These are phyloP conservation scores for Anolis carolinensis DNA, from an alignment of 2,113 vertebrate species.

Conservation along the genomic window DNA sequence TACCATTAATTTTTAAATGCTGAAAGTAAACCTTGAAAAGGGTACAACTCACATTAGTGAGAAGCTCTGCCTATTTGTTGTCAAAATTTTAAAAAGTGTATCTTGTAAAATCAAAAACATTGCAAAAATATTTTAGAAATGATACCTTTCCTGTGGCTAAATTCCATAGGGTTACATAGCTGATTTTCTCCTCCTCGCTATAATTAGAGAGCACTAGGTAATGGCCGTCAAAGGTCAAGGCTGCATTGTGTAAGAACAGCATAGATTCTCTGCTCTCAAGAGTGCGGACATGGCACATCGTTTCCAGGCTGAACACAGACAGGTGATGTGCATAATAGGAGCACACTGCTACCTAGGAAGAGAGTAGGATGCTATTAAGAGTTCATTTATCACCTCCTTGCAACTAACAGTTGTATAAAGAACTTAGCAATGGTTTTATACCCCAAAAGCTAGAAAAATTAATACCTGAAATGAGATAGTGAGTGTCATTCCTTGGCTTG, in stretches of 20 bases:
- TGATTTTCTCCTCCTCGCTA: conserved; percentile 58
- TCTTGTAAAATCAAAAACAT: not conserved
- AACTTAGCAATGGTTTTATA: not conserved
- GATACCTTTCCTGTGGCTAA: conserved; percentile 53
- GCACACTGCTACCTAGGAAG: conserved; percentile 62
- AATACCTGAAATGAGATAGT: not conserved
- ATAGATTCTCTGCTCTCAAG: conserved; percentile 67
- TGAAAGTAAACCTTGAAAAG: conserved; percentile 19
- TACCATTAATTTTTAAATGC: not conserved
- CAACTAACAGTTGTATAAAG: not conserved
- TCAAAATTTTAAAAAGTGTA: not conserved
- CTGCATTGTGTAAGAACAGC: conserved; percentile 64
- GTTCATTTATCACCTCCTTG: not conserved
- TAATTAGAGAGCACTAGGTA: conserved; percentile 67
- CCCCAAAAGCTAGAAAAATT: not conserved
- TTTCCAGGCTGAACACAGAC: conserved; percentile 63
- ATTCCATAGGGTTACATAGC: conserved; percentile 67
- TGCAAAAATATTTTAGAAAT: conserved; percentile 6
- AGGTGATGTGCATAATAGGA: conserved; percentile 67
- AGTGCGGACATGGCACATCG: conserved; percentile 59
- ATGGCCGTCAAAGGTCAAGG: conserved; percentile 57
- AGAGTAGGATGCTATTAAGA: not conserved
- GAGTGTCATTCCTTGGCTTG: no score
- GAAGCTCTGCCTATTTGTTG: not conserved
- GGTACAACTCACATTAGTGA: conserved; percentile 27